A percentile compares a stretch with the other conserved stretches of the same genome.
Conservation (phyloP, 2,797 vertebrate species). For the Micrastur ruficollis region DNA sequence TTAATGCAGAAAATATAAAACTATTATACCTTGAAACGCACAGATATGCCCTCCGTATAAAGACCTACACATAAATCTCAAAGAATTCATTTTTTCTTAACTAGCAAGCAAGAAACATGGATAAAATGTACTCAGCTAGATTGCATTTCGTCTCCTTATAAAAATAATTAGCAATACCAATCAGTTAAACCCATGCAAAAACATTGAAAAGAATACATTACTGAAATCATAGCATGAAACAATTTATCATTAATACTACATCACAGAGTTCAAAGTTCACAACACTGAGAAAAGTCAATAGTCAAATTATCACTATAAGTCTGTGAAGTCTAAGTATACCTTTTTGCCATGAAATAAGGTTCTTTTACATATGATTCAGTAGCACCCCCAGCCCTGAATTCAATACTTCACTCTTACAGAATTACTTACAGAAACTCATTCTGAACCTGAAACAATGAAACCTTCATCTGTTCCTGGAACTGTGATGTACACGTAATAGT, state of each 20-base stretch:
- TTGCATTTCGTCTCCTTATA: background rate
- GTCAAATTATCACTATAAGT: background rate
- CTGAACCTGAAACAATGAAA: background rate
- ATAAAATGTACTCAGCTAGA: background rate
- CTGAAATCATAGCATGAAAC: background rate
- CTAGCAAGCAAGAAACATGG: background rate
- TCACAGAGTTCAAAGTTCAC: background rate
- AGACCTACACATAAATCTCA: background rate
- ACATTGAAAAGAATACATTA: background rate
- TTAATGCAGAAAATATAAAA: background rate
- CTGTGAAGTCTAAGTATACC: background rate
- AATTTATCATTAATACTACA: background rate
- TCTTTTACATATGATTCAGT: background rate
- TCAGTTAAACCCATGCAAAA: background rate
- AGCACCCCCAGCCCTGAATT: background rate
- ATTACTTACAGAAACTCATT: background rate
- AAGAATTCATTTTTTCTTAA: background rate
- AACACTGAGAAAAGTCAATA: background rate
- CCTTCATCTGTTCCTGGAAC: background rate
- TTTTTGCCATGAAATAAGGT: background rate
- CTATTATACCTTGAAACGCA: background rate
- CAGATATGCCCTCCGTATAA: background rate
- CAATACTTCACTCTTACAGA: background rate
- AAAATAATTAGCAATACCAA: background rate
- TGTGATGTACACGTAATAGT: no score